Evolutionary conservation across 1,140 invertebrate genomes (phyloP), one percentile per base, ranked within the genome.

Genomic region (Archivesica marissinica): DNA sequence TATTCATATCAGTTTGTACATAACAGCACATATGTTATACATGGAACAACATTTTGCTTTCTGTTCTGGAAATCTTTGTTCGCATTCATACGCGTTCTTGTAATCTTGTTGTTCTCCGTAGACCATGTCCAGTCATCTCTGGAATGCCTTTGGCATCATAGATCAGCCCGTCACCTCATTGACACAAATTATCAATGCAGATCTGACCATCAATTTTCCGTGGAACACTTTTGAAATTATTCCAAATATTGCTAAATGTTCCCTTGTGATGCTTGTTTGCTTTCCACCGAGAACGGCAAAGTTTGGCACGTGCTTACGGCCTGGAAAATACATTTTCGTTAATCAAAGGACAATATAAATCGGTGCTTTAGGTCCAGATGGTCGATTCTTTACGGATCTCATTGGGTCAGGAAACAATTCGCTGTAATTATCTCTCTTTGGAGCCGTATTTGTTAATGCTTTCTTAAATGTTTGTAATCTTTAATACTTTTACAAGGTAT

Each of bases 151-250:
- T 61, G 50, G 4, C 35, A 13, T 44, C 56, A 47, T 3, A 61
- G 38, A 64, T 33, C 41, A 66, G 41, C 54, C 30, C 41, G 9
- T 47, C 56, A 44, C 1, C 23, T 30, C 2, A 17, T 39, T 66
- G 76, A 79, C 56, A 66, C 41, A 79, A 47, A 79, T 61, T 79
- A 79, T 79, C 15, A 64, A 79, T 79, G 76, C 76, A 79, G 76
- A 79, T 38, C 38, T 38, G 41, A 39, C 56, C 74, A 76, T 76
- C 74, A 56, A 76, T 76, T 76, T 56, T 59, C 74, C 52, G 54
- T 59, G 33, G 33, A 59, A 52, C 74, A 39, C 44, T 72, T 72
- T 44, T 35, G 74, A 56, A 41, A 76, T 56, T 81, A 47, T 70
- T 70, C 33, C 64, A 70, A 61, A 68, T 61, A 68, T 68, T 70